phyloP scores from a whole-genome alignment of 2,113 vertebrate genomes.

The Balaeniceps rex region DNA sequence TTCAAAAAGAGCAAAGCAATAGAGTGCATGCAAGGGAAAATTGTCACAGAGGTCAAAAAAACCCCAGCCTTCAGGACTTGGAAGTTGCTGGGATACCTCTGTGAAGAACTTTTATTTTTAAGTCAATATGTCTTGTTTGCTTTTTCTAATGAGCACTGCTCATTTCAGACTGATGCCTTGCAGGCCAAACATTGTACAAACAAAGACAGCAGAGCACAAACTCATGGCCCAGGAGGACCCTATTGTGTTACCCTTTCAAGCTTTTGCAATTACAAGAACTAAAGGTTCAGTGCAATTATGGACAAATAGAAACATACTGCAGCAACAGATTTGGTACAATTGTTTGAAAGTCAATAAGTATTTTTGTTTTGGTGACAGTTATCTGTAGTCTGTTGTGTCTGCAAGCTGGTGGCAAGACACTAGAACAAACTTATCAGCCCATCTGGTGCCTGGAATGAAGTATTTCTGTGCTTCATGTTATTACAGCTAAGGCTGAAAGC shows the following conservation, averaged over 20 bases:
- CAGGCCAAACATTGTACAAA: not conserved
- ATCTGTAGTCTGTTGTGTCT: slow-evolving; percentile 50
- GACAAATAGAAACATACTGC: slow-evolving; percentile 44
- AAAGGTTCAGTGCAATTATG: not conserved
- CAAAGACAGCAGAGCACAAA: not conserved
- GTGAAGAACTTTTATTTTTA: not conserved
- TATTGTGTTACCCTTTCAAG: not conserved
- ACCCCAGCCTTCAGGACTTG: not conserved
- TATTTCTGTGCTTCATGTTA: not conserved
- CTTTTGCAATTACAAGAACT: not conserved
- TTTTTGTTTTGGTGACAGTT: slow-evolving; percentile 50
- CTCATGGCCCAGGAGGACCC: not conserved
- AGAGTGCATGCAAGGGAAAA: not conserved
- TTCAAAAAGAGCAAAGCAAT: not conserved
- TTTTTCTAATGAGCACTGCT: not conserved
- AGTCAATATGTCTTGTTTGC: not conserved
- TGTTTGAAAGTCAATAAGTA: slow-evolving; percentile 25
- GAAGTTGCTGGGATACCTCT: not conserved
- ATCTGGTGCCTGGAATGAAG: slow-evolving; percentile 38
- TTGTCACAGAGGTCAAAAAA: not conserved
- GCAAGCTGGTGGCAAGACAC: slow-evolving; percentile 47
- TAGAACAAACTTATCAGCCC: slow-evolving; percentile 46
- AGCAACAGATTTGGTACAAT: slow-evolving; percentile 31
- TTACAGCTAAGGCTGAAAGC: not conserved
- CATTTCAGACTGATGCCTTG: not conserved